Base-by-base conservation (phyloP, 2,888 invertebrate genomes). In the Drosophila mettleri region DNA sequence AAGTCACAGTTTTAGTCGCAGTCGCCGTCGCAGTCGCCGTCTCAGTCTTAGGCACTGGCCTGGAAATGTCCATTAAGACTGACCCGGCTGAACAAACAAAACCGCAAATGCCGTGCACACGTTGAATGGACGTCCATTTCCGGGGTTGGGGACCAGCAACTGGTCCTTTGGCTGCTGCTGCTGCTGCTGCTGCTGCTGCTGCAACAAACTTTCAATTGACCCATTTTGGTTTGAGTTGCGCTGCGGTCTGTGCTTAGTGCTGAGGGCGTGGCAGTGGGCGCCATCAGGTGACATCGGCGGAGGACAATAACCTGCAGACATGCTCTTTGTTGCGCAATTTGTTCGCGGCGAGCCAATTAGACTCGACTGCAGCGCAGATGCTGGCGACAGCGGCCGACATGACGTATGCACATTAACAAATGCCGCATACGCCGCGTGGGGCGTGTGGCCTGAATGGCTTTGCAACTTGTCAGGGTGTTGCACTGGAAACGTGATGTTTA, bases 401-500 rank as follows among this genome's bases (percentile, higher is more conserved):
- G 60, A 60, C 77, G 78, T 69, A 68, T 80, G 83, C 75, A 78
- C 74, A 79, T 48, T 45, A 58, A 18, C 55, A 49, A 46, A 55
- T 74, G 61, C 59, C 75, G 64, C 55, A 72, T 68, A 62, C 76
- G 65, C 63, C 62, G 14, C 14, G 69, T 65, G 57, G 45, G 41
- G 10, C 29, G 34, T 18, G 60, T 16, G 29, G 59, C 58, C 43
- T 59, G 52, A 75, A 70, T 68, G 61, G 45, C 43, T 60, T 69
- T 61, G 72, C 83, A 88, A 80, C 89, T 88, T 84, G 84, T 82
- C 58, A 78, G 89, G 89, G 74, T 87, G 86, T 86, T 90, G 84
- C 87, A 80, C 86, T 85, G 82, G 74, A 80, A 85, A 88, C 89
- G 85, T 90, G 82, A 86, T 88, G 85, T 86, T 89, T 86, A 90